Base-by-base conservation (phyloP, 2,888 invertebrate species). In the Hydraecia micacea region DNA sequence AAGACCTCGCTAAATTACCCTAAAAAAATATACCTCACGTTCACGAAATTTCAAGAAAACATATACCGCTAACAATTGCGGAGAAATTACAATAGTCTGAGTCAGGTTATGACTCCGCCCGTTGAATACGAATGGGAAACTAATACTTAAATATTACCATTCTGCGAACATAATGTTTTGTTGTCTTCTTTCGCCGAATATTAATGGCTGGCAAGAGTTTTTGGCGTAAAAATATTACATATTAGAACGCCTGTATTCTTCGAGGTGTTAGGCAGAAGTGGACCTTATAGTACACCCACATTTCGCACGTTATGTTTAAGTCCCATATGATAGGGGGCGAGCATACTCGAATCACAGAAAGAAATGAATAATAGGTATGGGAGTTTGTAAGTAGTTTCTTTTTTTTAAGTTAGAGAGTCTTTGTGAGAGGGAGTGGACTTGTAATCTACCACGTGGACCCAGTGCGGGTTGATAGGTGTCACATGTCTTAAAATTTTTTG, bases 21-120 rank as follows among this genome's bases (percentile, higher is more conserved):
- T 28, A 28, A 25, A 28, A 82, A 71, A 82, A 82, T 77, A 82
- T 75, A 68, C 66, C 13, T 18, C 78, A 78, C 83, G 80, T 78
- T 65, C 42, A 58, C 69, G 65, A 80, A 80, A 76, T 84, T 85
- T 84, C 79, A 82, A 76, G 74, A 70, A 80, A 74, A 82, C 75
- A 86, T 85, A 87, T 70, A 78, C 74, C 65, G 66, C 67, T 70
- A 46, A 82, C 68, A 80, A 83, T 83, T 85, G 79, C 36, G 78
- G 77, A 83, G 85, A 85, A 88, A 88, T 87, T 87, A 88, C 88
- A 88, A 88, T 88, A 79, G 85, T 69, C 81, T 76, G 67, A 75
- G 76, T 75, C 78, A 68, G 69, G 88, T 87, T 87, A 81, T 78
- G 76, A 80, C 66, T 80, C 65, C 60, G 81, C 78, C 4, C 21